These are phyloP conservation scores for Galerucella calmariensis DNA, from an alignment of 2,888 invertebrate species.

Conservation along the genomic window DNA sequence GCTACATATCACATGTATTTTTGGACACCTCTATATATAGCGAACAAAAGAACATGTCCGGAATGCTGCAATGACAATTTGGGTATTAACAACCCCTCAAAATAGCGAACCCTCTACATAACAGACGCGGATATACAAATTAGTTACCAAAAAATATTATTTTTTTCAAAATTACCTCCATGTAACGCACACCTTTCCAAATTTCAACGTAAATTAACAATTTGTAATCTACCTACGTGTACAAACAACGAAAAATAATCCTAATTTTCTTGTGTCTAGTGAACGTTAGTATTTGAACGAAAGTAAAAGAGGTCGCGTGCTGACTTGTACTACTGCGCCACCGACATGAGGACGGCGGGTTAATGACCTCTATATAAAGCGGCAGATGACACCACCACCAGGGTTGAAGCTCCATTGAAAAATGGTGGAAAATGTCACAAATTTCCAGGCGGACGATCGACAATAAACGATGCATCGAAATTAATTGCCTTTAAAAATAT, in stretches of 20 bases:
- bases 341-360: neutral
- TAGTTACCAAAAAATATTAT: no score
- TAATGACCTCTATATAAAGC: slow-evolving; percentile 9
- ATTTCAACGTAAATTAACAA: no score
- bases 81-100: no score
- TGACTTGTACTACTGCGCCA: slow-evolving; percentile 2
- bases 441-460: neutral
- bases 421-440: neutral
- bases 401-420: slow-evolving; percentile 7
- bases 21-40: no score
- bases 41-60: no score
- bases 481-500: neutral
- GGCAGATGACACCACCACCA: neutral
- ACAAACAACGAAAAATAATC: neutral
- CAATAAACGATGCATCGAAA: neutral
- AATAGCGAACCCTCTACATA: no score
- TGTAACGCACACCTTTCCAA: no score
- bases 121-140: no score
- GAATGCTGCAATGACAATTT: no score
- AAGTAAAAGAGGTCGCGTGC: slow-evolving; percentile 18
- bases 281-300: neutral
- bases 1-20: no score
- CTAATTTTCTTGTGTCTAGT: neutral
- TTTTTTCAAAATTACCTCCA: no score
- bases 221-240: no score